phyloP scores from a whole-genome alignment of 2,888 invertebrate species.

The Cremastinae sp. region DNA sequence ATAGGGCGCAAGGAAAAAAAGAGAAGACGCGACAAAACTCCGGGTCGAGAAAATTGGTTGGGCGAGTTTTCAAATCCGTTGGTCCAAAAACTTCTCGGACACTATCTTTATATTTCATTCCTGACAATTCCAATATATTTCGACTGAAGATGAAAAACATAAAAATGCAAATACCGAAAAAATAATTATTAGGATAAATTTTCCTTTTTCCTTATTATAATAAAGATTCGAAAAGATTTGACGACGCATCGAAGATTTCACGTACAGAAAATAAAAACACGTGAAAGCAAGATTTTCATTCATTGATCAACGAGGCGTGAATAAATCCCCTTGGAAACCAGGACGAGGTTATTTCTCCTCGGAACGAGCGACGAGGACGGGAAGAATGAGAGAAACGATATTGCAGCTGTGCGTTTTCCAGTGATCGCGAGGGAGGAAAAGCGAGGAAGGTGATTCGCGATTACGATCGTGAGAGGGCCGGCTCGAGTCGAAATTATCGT shows the following conservation, averaged over 20 bases:
- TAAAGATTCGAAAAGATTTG: not conserved
- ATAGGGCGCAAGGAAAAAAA: conserved; percentile 7
- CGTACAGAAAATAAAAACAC: too few relatives aligned
- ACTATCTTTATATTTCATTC: not conserved
- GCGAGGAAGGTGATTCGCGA: conserved; percentile 35
- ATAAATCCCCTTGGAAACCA: conserved; percentile 19
- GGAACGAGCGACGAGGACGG: conserved; percentile 11
- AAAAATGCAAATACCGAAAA: not conserved
- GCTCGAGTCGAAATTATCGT: conserved; percentile 55
- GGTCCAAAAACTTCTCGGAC: conserved; percentile 19
- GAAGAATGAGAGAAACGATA: conserved; percentile 25
- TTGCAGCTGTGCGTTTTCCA: conserved; percentile 49
- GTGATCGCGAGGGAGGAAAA: conserved; percentile 8
- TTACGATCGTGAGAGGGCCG: conserved; percentile 24
- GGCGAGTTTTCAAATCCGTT: conserved; percentile 42
- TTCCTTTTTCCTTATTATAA: not conserved
- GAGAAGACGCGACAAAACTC: conserved; percentile 4
- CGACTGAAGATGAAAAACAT: not conserved
- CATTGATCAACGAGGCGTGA: not conserved
- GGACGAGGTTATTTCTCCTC: conserved; percentile 16
- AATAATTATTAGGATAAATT: not conserved
- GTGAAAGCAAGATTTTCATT: not conserved
- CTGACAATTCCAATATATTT: conserved; percentile 1
- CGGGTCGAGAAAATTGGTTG: conserved; percentile 32
- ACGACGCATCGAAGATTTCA: too few relatives aligned